Percentiles rank a stretch among this genome's conserved stretches.
Conservation (phyloP, 2,888 invertebrate species). For the Gibbula magus region DNA sequence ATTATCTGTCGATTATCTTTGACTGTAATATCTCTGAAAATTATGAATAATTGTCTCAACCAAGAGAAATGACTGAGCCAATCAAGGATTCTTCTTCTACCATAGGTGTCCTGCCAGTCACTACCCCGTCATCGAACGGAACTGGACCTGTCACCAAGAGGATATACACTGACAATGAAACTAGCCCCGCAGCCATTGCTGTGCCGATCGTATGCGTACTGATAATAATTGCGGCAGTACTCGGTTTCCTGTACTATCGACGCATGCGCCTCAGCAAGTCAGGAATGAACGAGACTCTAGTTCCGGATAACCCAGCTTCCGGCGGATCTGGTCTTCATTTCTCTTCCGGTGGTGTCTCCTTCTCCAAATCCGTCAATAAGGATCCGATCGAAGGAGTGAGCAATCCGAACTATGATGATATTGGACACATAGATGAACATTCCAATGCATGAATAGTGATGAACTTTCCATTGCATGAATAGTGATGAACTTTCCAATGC, state of each 20-base stretch:
- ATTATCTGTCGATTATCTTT: too few relatives aligned
- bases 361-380: constrained; percentile 1
- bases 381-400: background rate
- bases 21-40: too few relatives aligned
- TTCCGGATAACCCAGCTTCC: constrained; percentile 1
- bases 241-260: constrained; percentile 45
- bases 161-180: background rate
- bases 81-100: background rate
- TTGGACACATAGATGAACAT: background rate
- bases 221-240: constrained; percentile 40
- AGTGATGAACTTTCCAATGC: too few relatives aligned
- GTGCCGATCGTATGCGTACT: constrained; percentile 55
- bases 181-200: constrained; percentile 40
- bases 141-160: background rate
- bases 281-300: constrained; percentile 8
- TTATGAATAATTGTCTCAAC: too few relatives aligned
- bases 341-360: background rate
- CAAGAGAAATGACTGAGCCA: too few relatives aligned
- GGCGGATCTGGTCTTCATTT: background rate
- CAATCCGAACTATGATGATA: constrained; percentile 21
- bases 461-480: too few relatives aligned
- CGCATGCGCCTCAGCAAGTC: background rate
- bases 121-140: background rate
- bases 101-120: constrained; percentile 29
- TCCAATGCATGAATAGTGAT: background rate